These are phyloP conservation scores for Epinephelus fuscoguttatus DNA, from an alignment of 2,113 vertebrate species.

Conservation along the genomic window DNA sequence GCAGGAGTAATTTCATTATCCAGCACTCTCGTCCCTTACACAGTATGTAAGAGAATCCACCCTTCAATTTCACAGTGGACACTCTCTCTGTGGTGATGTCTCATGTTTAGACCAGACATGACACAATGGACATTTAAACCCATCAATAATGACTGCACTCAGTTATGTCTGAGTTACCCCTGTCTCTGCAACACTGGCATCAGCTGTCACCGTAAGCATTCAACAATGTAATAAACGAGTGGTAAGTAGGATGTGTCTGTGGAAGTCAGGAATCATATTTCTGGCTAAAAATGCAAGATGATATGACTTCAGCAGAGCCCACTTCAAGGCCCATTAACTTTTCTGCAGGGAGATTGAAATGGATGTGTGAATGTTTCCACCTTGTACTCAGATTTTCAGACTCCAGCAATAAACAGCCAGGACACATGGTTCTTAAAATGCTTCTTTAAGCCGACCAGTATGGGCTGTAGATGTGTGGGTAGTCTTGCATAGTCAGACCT, in stretches of 20 bases:
- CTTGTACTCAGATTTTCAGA: slow-evolving; percentile 1
- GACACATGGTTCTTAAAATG: neutral
- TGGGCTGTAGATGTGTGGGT: too few species aligned
- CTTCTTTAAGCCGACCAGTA: neutral
- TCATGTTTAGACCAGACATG: slow-evolving; percentile 52
- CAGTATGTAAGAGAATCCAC: slow-evolving; percentile 23
- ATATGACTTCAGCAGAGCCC: slow-evolving; percentile 22
- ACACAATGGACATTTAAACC: slow-evolving; percentile 46
- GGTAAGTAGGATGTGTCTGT: neutral
- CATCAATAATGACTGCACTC: slow-evolving; percentile 44
- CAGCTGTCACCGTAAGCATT: neutral
- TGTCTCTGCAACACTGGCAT: neutral
- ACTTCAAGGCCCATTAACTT: slow-evolving; percentile 18
- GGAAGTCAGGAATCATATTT: slow-evolving; percentile 32
- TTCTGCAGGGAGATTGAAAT: neutral
- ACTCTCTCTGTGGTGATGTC: slow-evolving; percentile 31
- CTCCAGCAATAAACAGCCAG: neutral
- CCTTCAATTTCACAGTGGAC: slow-evolving; percentile 50
- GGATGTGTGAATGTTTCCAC: slow-evolving; percentile 10
- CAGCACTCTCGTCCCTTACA: slow-evolving; percentile 35
- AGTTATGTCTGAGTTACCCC: slow-evolving; percentile 26
- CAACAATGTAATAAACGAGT: slow-evolving; percentile 20
- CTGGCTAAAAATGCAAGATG: slow-evolving; percentile 18
- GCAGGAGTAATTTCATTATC: slow-evolving; percentile 70
- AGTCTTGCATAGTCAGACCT: too few species aligned